A percentile compares a stretch with the other conserved stretches of the same genome.
Evolutionary conservation across 2,113 vertebrate genomes (phyloP).

Genomic region (Baryphthengus martii): DNA sequence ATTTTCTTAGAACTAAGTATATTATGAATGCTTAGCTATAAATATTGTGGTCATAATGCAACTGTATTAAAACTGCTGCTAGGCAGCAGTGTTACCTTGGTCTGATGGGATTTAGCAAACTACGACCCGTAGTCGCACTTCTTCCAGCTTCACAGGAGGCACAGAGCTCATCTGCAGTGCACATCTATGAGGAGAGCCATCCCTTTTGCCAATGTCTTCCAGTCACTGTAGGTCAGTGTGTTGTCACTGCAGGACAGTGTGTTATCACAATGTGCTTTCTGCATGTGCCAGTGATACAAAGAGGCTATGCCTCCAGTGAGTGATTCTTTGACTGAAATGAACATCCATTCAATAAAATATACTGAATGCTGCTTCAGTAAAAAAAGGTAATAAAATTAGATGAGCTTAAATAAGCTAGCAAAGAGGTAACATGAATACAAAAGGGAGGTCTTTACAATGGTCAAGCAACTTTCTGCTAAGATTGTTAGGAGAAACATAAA

Average conservation of each 20-base stretch:
- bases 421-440: neutral
- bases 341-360: neutral
- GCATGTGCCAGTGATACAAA: neutral
- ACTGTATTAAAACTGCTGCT: neutral
- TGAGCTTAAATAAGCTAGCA: neutral
- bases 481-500: neutral
- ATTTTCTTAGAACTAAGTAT: neutral
- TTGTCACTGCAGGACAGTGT: neutral
- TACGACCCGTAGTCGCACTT: neutral
- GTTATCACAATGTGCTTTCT: neutral
- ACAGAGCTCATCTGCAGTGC: neutral
- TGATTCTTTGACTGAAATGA: neutral
- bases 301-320: neutral
- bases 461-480: neutral
- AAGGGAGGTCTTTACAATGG: neutral
- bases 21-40: neutral
- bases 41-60: neutral
- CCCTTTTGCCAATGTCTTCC: neutral
- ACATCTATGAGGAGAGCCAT: accelerated
- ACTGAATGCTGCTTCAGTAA: neutral
- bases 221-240: neutral
- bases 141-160: neutral
- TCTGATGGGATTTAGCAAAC: neutral
- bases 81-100: neutral
- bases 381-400: neutral